Percentiles rank a stretch among this genome's conserved stretches.
phyloP scores from a whole-genome alignment of 2,113 vertebrate species.

The Nanorana parkeri region DNA sequence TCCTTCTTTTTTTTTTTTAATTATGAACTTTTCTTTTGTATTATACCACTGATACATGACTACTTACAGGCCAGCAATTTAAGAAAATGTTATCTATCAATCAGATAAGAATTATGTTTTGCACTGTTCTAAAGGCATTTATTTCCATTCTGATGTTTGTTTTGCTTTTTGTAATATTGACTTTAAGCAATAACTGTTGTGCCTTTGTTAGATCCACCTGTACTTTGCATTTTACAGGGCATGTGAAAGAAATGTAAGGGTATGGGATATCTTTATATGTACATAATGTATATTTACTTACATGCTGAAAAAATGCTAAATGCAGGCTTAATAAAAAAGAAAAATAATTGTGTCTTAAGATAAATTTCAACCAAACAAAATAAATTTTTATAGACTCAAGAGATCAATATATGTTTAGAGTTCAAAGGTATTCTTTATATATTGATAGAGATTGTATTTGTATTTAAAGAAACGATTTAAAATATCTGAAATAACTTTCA shows the following conservation, averaged over 20 bases:
- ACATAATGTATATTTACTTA: conserved; percentile 83
- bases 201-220: conserved; percentile 67
- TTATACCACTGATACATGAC: conserved; percentile 24
- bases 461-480: conserved; percentile 83
- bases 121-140: conserved; percentile 50
- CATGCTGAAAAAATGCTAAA: conserved; percentile 62
- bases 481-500: conserved; percentile 72
- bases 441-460: conserved; percentile 81
- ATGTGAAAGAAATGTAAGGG: conserved; percentile 68
- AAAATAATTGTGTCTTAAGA: conserved; percentile 37
- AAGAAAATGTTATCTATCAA: not conserved
- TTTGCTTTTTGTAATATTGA: not conserved
- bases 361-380: conserved; percentile 60
- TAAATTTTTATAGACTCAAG: conserved; percentile 79
- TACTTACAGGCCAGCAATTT: conserved; percentile 17
- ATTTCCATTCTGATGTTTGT: not conserved
- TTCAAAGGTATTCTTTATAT: conserved; percentile 72
- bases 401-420: conserved; percentile 79
- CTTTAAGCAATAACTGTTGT: conserved; percentile 62
- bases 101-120: conserved; percentile 30
- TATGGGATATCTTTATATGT: conserved; percentile 66
- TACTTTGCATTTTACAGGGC: conserved; percentile 69
- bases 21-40: not conserved
- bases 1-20: not conserved
- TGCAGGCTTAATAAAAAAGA: conserved; percentile 28